Evolutionary conservation across 2,797 vertebrate genomes (phyloP).

Genomic region (Danio tinwini): DNA sequence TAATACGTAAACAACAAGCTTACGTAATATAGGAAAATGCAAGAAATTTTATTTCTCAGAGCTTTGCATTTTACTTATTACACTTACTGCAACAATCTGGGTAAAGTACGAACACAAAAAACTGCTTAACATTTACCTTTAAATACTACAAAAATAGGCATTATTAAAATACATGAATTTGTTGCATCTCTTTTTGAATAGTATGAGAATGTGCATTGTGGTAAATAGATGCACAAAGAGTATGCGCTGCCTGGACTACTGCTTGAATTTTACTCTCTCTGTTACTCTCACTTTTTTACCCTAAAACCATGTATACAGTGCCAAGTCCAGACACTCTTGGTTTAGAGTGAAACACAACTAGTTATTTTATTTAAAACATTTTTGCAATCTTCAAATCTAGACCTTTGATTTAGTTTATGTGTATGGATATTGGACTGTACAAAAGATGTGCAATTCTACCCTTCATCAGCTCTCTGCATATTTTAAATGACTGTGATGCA

Average conservation of each 20-base stretch:
- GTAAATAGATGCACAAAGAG: neutral
- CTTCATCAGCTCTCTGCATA: slow-evolving; percentile 6
- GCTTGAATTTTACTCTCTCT: neutral
- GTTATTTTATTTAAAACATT: neutral
- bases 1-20: neutral
- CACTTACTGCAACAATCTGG: neutral
- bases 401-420: neutral
- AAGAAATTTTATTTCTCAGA: neutral
- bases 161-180: neutral
- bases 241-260: slow-evolving; percentile 9
- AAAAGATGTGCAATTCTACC: slow-evolving; percentile 6
- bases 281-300: neutral
- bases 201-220: neutral
- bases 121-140: neutral
- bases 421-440: slow-evolving; percentile 17
- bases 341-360: neutral
- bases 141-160: neutral
- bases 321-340: slow-evolving; percentile 16
- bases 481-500: slow-evolving; percentile 6
- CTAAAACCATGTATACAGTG: slow-evolving; percentile 17
- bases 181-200: neutral
- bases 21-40: neutral
- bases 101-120: neutral
- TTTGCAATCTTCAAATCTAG: neutral
- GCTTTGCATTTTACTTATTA: neutral